Evolutionary conservation across 2,113 vertebrate genomes (phyloP).

Genomic region (Propithecus coquereli): DNA sequence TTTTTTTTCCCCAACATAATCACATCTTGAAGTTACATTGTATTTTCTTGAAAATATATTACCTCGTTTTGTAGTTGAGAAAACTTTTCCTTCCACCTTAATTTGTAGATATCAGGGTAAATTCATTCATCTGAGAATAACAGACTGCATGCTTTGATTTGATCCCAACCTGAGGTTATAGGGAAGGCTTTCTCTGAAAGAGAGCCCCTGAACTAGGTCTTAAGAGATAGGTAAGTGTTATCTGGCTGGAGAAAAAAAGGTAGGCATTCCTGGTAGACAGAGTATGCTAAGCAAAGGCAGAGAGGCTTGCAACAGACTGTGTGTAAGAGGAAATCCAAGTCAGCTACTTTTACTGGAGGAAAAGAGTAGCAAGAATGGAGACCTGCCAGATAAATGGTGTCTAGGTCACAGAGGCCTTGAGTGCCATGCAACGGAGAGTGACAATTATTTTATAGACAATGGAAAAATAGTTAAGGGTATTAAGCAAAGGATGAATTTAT

Average conservation of each 20-base stretch:
- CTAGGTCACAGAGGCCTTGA: background rate
- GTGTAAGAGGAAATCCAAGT: background rate
- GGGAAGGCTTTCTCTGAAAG: background rate
- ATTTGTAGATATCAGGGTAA: background rate
- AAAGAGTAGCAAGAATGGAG: background rate
- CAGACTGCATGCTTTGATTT: background rate
- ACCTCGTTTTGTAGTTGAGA: background rate
- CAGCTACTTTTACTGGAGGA: background rate
- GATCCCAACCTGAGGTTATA: background rate
- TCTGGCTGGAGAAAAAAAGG: background rate
- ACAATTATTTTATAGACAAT: background rate
- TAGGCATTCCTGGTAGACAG: background rate
- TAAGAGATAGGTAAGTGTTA: background rate
- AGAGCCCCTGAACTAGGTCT: background rate
- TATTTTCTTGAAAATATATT: background rate
- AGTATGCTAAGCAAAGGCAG: background rate
- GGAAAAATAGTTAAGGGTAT: slow-evolving; percentile 4
- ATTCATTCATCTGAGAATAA: background rate
- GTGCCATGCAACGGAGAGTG: background rate
- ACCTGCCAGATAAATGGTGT: background rate
- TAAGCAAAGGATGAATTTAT: slow-evolving; percentile 23
- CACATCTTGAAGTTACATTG: background rate
- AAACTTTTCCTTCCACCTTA: background rate
- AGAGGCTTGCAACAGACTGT: background rate
- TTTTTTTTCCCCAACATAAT: background rate